A percentile compares a stretch with the other conserved stretches of the same genome.
Conservation (phyloP, 2,113 vertebrate species). For the Pimephales promelas region DNA sequence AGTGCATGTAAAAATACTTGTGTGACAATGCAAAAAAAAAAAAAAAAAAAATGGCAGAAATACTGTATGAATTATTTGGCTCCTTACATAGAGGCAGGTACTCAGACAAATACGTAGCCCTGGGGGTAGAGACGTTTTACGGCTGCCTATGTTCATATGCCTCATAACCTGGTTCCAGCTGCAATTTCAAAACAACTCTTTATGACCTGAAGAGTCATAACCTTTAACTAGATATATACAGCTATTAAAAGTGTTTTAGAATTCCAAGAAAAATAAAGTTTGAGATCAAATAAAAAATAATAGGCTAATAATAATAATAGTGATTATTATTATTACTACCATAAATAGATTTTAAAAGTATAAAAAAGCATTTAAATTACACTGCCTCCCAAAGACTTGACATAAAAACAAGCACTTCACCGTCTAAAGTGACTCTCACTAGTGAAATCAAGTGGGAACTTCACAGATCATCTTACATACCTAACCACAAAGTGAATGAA, state of each 20-base stretch:
- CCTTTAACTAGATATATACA: background rate
- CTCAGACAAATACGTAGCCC: background rate
- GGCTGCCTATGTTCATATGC: background rate
- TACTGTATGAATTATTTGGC: background rate
- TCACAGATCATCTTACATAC: conserved; percentile 66
- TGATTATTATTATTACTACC: background rate
- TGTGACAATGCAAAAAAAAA: conserved; percentile 22
- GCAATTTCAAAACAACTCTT: conserved; percentile 8
- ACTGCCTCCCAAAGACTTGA: background rate
- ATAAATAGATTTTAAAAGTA: background rate
- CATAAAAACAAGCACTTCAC: conserved; percentile 43
- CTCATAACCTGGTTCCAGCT: conserved; percentile 1
- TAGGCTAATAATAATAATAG: background rate
- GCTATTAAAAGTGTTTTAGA: background rate
- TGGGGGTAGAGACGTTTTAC: background rate
- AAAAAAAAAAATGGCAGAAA: background rate
- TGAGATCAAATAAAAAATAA: background rate
- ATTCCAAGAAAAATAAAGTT: background rate
- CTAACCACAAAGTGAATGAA: conserved; percentile 54
- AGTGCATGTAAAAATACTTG: background rate
- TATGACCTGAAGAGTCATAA: background rate
- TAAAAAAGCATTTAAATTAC: background rate
- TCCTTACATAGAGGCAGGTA: background rate
- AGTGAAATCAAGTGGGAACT: conserved; percentile 60
- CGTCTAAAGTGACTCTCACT: conserved; percentile 66